phyloP scores from a whole-genome alignment of 2,888 invertebrate genomes.

The Tenthredo amoena region DNA sequence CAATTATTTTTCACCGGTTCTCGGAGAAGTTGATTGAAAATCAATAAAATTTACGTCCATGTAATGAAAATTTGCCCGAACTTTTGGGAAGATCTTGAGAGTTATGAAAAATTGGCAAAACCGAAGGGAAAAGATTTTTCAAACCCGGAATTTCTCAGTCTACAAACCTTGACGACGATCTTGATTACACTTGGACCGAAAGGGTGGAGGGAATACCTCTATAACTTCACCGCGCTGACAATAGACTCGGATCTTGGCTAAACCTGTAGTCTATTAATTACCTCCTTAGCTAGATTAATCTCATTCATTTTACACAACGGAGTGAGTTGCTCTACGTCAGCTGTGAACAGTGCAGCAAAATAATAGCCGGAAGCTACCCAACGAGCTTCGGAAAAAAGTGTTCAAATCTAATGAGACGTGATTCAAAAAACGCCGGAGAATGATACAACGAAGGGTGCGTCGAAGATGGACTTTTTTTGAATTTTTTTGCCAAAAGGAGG shows the following conservation, averaged over 20 bases:
- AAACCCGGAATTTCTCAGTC: background rate
- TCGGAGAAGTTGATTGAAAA: background rate
- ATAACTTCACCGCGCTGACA: background rate
- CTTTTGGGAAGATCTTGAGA: background rate
- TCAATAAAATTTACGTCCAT: background rate
- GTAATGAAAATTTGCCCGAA: background rate
- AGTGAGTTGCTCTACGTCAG: background rate
- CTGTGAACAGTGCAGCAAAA: background rate
- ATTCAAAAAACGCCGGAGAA: background rate
- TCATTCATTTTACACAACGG: background rate
- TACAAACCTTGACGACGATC: background rate
- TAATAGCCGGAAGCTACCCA: background rate
- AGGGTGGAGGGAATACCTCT: background rate
- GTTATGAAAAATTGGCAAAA: background rate
- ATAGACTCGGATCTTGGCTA: background rate
- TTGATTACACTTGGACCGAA: background rate
- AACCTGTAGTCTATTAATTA: slow-evolving; percentile 4
- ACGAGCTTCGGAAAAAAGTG: background rate
- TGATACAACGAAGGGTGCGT: background rate
- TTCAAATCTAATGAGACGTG: background rate
- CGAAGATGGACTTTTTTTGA: too few relatives aligned
- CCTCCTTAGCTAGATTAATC: slow-evolving; percentile 21
- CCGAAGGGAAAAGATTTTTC: background rate
- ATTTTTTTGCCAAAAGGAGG: too few relatives aligned
- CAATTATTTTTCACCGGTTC: background rate